These are phyloP conservation scores for Eulithis testata DNA, from an alignment of 2,888 invertebrate species.

Conservation along the genomic window DNA sequence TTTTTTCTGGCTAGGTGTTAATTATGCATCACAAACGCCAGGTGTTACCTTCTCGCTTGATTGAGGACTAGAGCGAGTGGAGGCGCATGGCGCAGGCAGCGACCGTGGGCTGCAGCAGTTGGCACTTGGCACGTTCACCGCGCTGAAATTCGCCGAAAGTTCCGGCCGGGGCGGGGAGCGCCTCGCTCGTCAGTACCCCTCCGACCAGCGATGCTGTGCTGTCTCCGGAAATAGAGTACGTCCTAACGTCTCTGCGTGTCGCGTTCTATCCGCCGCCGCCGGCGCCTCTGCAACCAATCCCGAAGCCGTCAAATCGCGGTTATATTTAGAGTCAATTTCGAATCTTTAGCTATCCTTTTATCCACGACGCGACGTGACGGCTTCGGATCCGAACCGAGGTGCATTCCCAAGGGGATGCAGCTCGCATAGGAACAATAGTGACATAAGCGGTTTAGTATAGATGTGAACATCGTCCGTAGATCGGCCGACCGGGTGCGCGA, in stretches of 20 bases:
- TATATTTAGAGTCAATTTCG: slow-evolving; percentile 60
- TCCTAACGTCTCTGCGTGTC: slow-evolving; percentile 63
- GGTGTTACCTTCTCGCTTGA: slow-evolving; percentile 10
- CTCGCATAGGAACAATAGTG: slow-evolving; percentile 55
- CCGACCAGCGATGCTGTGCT: slow-evolving; percentile 85
- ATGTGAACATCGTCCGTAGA: slow-evolving; percentile 73
- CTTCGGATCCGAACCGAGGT: slow-evolving; percentile 61
- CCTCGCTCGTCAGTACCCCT: slow-evolving; percentile 79
- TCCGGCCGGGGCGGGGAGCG: slow-evolving; percentile 62
- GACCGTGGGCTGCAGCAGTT: slow-evolving; percentile 56
- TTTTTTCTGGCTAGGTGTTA: neutral
- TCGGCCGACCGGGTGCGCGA: slow-evolving; percentile 80
- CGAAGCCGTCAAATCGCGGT: slow-evolving; percentile 72
- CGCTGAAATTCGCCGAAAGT: slow-evolving; percentile 70
- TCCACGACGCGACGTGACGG: slow-evolving; percentile 68
- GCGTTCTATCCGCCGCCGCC: slow-evolving; percentile 54
- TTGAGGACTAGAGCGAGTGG: slow-evolving; percentile 14
- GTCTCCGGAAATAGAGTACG: slow-evolving; percentile 85
- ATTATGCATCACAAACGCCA: neutral
- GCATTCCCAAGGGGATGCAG: slow-evolving; percentile 68
- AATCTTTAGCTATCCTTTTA: slow-evolving; percentile 42
- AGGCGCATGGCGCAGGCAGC: slow-evolving; percentile 39
- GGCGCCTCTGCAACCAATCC: slow-evolving; percentile 54
- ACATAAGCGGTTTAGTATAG: slow-evolving; percentile 66
- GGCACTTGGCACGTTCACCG: slow-evolving; percentile 75